These are phyloP conservation scores for Anastrepha ludens DNA, from an alignment of 1,140 invertebrate genomes.

Conservation along the genomic window DNA sequence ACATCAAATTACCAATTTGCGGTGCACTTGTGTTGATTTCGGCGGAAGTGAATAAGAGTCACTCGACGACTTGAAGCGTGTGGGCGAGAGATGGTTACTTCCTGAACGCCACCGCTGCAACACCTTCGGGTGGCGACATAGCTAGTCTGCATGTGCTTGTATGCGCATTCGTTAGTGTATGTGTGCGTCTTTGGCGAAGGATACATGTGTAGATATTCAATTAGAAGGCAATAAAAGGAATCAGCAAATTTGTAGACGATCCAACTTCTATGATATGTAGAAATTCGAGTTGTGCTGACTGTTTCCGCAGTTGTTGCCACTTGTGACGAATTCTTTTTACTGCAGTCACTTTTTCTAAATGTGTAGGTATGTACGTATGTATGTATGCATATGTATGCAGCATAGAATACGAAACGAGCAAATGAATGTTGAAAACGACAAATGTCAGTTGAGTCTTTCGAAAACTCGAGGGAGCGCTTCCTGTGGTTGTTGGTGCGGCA, in stretches of 20 bases:
- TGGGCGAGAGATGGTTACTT: neutral
- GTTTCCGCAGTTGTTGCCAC: neutral
- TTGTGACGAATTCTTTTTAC: slow-evolving; percentile 5
- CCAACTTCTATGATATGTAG: slow-evolving; percentile 9
- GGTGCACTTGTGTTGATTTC: slow-evolving; percentile 49
- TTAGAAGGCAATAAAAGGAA: slow-evolving; percentile 47
- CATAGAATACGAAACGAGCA: neutral
- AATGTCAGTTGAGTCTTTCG: too few species aligned
- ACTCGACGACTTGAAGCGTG: neutral
- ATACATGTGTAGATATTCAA: slow-evolving; percentile 18
- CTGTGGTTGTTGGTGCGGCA: neutral
- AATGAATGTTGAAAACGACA: neutral
- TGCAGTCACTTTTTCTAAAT: neutral
- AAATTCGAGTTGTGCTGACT: neutral
- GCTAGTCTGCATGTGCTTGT: neutral
- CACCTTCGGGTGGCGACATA: neutral
- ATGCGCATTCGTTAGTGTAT: neutral
- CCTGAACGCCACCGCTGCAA: neutral
- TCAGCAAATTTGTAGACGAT: slow-evolving; percentile 33
- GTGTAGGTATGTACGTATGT: neutral
- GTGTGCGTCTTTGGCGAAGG: neutral
- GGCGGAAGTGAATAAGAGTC: slow-evolving; percentile 27
- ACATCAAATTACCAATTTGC: slow-evolving; percentile 52
- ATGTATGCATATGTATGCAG: neutral
- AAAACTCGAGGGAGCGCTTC: too few species aligned